Percentiles rank a stretch among this genome's conserved stretches.
phyloP scores from a whole-genome alignment of 2,797 vertebrate genomes.

The Babyrousa celebensis region DNA sequence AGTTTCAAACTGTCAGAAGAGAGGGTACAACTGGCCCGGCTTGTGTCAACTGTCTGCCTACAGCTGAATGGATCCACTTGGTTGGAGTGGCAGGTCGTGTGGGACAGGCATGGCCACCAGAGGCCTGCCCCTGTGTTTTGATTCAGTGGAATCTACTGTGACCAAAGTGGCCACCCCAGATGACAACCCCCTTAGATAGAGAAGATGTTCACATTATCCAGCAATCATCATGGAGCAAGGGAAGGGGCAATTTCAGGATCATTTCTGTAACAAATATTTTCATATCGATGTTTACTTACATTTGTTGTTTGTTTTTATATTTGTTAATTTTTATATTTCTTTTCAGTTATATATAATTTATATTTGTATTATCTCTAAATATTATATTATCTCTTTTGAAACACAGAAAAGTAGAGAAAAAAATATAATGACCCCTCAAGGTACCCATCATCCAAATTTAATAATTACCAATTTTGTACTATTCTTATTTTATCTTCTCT shows the following conservation, averaged over 20 bases:
- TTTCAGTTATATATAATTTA: neutral
- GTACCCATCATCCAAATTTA: neutral
- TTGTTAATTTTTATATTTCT: neutral
- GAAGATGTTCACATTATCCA: neutral
- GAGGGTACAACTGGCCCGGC: neutral
- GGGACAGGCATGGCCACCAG: neutral
- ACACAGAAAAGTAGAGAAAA: constrained; percentile 16
- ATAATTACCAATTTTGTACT: constrained; percentile 9
- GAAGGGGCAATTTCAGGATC: neutral
- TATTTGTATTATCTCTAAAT: neutral
- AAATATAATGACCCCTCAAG: neutral
- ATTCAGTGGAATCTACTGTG: neutral
- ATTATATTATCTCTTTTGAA: neutral
- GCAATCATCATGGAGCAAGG: neutral
- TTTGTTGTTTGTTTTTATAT: neutral
- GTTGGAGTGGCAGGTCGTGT: neutral
- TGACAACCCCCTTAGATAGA: neutral
- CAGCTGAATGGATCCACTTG: neutral
- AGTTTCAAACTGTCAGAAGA: constrained; percentile 30
- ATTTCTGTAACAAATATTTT: constrained; percentile 20
- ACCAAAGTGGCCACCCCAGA: neutral
- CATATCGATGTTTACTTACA: neutral
- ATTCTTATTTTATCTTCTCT: constrained; percentile 48
- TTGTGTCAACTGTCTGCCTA: neutral
- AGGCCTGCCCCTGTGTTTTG: neutral